Evolutionary conservation across 2,888 invertebrate genomes (phyloP).

Genomic region (Desoria tigrina): DNA sequence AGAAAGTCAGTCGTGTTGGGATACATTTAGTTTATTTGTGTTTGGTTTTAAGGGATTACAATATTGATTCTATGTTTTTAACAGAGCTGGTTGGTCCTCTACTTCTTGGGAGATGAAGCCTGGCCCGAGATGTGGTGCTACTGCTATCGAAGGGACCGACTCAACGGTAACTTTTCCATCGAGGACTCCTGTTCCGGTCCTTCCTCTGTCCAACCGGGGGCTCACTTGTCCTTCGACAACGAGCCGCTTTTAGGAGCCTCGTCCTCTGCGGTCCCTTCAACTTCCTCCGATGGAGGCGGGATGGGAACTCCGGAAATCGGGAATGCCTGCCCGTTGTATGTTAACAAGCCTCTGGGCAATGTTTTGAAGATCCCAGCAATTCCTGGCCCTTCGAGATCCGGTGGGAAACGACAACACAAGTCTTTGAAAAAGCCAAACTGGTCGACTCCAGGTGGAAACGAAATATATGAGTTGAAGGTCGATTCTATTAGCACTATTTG

Average conservation of each 20-base stretch:
- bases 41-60: no score
- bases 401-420: slow-evolving; percentile 11
- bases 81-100: slow-evolving; percentile 54
- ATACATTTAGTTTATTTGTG: no score
- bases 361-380: neutral
- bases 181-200: slow-evolving; percentile 43
- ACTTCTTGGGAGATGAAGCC: slow-evolving; percentile 52
- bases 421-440: slow-evolving; percentile 43
- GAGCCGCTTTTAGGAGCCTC: slow-evolving; percentile 42
- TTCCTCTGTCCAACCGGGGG: slow-evolving; percentile 49
- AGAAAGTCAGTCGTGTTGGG: no score
- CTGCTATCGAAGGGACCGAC: slow-evolving; percentile 39
- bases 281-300: slow-evolving; percentile 26
- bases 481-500: slow-evolving; percentile 61
- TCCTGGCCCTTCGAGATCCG: slow-evolving; percentile 13
- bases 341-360: neutral
- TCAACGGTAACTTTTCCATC: slow-evolving; percentile 37
- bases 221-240: slow-evolving; percentile 48
- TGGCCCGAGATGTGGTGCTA: slow-evolving; percentile 51
- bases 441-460: slow-evolving; percentile 55
- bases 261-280: slow-evolving; percentile 24
- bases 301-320: neutral
- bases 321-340: neutral
- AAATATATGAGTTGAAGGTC: slow-evolving; percentile 59
- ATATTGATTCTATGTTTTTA: neutral